Base-by-base conservation (phyloP, 1,140 invertebrate species). In the Atta colombica region DNA sequence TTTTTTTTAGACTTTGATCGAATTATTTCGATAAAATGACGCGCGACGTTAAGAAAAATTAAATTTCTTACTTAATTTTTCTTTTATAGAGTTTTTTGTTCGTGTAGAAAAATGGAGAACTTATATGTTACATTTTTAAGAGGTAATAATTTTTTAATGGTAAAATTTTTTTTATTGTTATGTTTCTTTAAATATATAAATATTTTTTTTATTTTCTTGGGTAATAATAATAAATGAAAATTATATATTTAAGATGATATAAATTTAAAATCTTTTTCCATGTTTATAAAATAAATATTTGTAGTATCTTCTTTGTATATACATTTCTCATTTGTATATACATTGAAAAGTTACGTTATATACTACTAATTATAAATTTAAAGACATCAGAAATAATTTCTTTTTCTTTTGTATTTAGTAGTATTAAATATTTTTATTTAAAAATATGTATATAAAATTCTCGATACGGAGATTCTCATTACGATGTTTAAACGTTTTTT, bases 1-100 rank as follows among this genome's bases (percentile, higher is more conserved):
- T 84, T 84, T 82, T 82, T 61, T 53, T 69, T 18, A 55, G 35
- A 60, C 53, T 61, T 39, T 21, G 63, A 81, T 81, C 31, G 28
- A 81, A 71, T 81, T 81, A 81, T 81, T 81, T 81, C 35, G n/a
- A 25, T 25, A 35, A n/a, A 45, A 58, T 39, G 39, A 55, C 28
- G n/a, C 49, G 63, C 8, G 63, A 80, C n/a, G n/a, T 81, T 55
- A 71, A 69, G 49, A 58, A 45, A 81, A 81, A 49, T 31, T 51
- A 8, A 53, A 69, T 81, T 53, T 66, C 25, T 78, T 66, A 51
- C 28, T 78, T 66, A 35, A 77, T 61, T 61, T 4, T 39, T 61
- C 21, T 18, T 60, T 25, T 18, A 61, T 75, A 45, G 61, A 61
- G 72, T 75, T 5, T 75, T 39, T 60, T 18, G 12, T 75, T 25